phyloP scores from a whole-genome alignment of 2,113 vertebrate species.

The Hippocampus barbouri region DNA sequence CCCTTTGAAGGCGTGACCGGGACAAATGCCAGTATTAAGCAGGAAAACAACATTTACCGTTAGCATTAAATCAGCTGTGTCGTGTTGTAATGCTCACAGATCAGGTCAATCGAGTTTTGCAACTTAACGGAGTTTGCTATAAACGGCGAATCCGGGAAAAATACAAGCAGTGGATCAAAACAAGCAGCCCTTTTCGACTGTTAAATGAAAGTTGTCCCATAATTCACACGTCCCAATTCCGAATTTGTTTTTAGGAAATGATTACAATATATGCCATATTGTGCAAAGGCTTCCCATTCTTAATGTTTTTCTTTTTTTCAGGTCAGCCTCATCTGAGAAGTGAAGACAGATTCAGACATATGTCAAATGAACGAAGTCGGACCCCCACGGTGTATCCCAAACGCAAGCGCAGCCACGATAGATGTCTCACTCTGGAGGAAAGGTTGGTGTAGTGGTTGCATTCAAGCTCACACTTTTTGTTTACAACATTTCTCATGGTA shows the following conservation, averaged over 20 bases:
- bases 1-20: conserved; percentile 19
- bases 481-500: background rate
- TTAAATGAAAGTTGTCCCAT: conserved; percentile 3
- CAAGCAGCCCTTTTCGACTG: conserved; percentile 41
- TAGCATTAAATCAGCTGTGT: conserved; percentile 73
- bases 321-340: conserved; percentile 75
- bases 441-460: conserved; percentile 46
- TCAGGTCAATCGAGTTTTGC: conserved; percentile 70
- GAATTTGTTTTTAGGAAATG: background rate
- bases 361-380: conserved; percentile 65
- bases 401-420: conserved; percentile 68
- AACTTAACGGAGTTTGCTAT: conserved; percentile 72
- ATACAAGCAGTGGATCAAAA: conserved; percentile 51
- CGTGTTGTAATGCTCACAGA: conserved; percentile 56
- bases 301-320: conserved; percentile 28
- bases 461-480: background rate
- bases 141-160: conserved; percentile 53
- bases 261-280: background rate
- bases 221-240: background rate
- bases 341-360: conserved; percentile 73
- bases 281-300: background rate
- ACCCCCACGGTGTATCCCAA: conserved; percentile 64
- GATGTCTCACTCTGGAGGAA: conserved; percentile 65
- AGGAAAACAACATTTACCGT: conserved; percentile 75
- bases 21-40: conserved; percentile 46